Conservation (phyloP, 2,113 vertebrate species). For the Erpornis zantholeuca region DNA sequence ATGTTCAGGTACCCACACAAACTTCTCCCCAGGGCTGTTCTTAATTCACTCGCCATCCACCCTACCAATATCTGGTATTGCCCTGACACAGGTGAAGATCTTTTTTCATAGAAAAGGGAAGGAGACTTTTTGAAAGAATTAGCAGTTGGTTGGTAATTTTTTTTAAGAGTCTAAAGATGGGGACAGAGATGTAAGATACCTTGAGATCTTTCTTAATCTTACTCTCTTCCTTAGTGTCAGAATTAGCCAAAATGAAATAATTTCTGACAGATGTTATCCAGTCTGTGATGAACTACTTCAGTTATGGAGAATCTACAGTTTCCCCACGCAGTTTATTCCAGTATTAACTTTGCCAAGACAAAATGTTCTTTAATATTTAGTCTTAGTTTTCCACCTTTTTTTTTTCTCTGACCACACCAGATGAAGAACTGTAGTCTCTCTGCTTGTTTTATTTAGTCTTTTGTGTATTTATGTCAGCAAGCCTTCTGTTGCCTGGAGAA, state of each 20-base stretch:
- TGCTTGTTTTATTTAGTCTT: not conserved
- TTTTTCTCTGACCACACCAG: not conserved
- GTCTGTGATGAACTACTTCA: not conserved
- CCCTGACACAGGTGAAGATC: not conserved
- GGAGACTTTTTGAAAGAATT: not conserved
- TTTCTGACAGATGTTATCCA: not conserved
- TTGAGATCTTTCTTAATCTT: not conserved
- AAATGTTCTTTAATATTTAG: not conserved
- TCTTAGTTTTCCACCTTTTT: not conserved
- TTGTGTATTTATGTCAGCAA: not conserved
- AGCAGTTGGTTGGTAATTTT: not conserved
- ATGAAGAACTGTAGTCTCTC: not conserved
- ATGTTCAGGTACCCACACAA: accelerated
- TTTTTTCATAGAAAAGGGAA: not conserved
- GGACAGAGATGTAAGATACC: not conserved
- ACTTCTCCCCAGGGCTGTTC: not conserved
- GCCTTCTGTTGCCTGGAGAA: not conserved
- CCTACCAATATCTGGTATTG: not conserved
- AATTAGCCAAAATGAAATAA: not conserved
- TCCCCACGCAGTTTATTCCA: not conserved
- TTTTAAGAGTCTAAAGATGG: not conserved
- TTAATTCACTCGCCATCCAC: not conserved
- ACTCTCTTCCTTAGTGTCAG: not conserved
- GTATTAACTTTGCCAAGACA: not conserved
- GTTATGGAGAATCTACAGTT: not conserved